Evolutionary conservation across 2,797 vertebrate species (phyloP).

Genomic region (Lemur catta): DNA sequence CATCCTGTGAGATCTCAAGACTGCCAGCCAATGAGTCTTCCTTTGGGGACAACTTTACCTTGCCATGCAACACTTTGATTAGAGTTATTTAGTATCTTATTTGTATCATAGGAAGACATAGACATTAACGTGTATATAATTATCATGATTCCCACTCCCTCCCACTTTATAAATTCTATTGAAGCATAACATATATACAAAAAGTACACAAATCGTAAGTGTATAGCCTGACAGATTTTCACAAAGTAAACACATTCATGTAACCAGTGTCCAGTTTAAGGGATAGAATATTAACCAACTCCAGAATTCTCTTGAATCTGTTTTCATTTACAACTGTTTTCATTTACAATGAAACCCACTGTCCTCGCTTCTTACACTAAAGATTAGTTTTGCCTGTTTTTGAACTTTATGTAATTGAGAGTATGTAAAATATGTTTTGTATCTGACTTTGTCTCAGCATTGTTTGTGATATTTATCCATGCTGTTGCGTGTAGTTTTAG

Average conservation of each 20-base stretch:
- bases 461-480: neutral
- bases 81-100: neutral
- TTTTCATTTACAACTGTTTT: neutral
- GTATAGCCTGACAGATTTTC: neutral
- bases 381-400: constrained; percentile 1
- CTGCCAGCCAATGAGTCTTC: neutral
- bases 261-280: neutral
- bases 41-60: neutral
- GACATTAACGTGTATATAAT: neutral
- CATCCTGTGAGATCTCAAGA: neutral
- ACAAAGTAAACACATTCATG: neutral
- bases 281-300: neutral
- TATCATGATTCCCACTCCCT: neutral
- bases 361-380: neutral
- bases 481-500: neutral
- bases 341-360: neutral
- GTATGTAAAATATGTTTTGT: neutral
- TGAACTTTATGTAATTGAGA: neutral
- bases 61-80: neutral
- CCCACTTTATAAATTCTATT: neutral
- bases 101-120: neutral
- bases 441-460: neutral
- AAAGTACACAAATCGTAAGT: neutral
- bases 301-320: neutral
- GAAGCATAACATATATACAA: neutral